Base-by-base conservation (phyloP, 2,113 vertebrate genomes). In the Gambusia holbrooki region DNA sequence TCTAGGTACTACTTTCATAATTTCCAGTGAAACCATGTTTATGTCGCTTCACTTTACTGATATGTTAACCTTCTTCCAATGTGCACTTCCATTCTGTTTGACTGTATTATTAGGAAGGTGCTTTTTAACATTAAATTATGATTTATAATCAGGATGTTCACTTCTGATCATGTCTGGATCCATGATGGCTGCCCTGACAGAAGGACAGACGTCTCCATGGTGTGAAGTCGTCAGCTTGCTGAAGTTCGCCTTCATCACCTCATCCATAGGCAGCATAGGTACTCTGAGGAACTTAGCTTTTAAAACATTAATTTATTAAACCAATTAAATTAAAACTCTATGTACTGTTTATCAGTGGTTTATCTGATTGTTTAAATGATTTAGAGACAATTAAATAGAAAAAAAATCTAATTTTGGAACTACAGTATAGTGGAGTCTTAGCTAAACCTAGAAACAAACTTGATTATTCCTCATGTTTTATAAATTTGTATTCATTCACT, bases 241-340 rank as follows among this genome's bases (percentile, higher is more conserved):
- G n/a, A 95, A 95, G 82, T 94, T 94, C 63, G 85, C 93, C 69
- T 94, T 94, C 82, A 92, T 95, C 78, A 91, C 88, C 37, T 95
- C 94, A 13, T 95, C 94, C 8, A 88, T 94, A 15, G 94, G 94
- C 54, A 94, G 94, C 74, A 72, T 94, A 78, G 93, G 94, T 94
- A 88, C 30, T 14, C 27, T 14, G 54, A 19, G 27, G 29, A 17
- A 19, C 28, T 15, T n/a, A 27, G 2, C 19, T 27, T n/a, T 14
- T 13, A 5, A 62, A 62, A 48, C 14, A 19, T 48, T 48, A 45
- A 45, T 45, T 45, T 45, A 48, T 15, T 17, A 48, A 14, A 48
- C 14, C 45, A 48, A 48, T 48, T 4, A 48, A 14, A 48, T 48
- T 19, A 5, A 48, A 48, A 19, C 13, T 42, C 40, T 14, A 42